A percentile compares a stretch with the other conserved stretches of the same genome.
These are phyloP conservation scores for Spea hammondii DNA, from an alignment of 2,797 vertebrate species.

Conservation along the genomic window DNA sequence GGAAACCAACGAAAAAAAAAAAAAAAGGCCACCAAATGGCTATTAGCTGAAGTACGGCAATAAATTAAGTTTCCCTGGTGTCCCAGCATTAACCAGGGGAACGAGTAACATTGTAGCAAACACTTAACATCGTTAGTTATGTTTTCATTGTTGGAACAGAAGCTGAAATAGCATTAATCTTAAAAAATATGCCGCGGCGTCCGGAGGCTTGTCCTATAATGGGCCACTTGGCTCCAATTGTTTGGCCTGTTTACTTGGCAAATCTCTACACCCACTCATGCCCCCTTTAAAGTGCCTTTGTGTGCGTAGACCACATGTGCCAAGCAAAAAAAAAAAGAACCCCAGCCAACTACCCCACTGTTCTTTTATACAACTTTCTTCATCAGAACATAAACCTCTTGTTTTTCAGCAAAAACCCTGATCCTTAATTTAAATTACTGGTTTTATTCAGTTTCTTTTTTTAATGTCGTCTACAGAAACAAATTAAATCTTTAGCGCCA, in stretches of 20 bases:
- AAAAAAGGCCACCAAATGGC: neutral
- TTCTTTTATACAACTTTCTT: conserved; percentile 12
- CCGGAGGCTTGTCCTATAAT: conserved; percentile 4
- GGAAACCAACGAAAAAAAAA: neutral
- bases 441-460: conserved; percentile 1
- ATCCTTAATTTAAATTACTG: conserved; percentile 19
- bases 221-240: conserved; percentile 4
- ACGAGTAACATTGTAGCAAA: neutral
- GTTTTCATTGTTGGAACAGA: conserved; percentile 16
- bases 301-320: neutral
- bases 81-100: neutral
- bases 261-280: conserved; percentile 26
- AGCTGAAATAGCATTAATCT: conserved; percentile 6
- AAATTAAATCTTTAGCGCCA: conserved; percentile 15
- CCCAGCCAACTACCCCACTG: neutral
- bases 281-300: conserved; percentile 20
- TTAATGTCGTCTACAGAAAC: conserved; percentile 4
- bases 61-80: neutral
- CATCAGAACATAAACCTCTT: conserved; percentile 6
- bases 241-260: conserved; percentile 16
- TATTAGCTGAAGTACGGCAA: neutral
- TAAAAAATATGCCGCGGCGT: neutral
- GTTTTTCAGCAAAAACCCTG: conserved; percentile 20
- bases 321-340: neutral
- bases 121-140: neutral